These are phyloP conservation scores for Phaedon cochleariae DNA, from an alignment of 2,888 invertebrate species.

Conservation along the genomic window DNA sequence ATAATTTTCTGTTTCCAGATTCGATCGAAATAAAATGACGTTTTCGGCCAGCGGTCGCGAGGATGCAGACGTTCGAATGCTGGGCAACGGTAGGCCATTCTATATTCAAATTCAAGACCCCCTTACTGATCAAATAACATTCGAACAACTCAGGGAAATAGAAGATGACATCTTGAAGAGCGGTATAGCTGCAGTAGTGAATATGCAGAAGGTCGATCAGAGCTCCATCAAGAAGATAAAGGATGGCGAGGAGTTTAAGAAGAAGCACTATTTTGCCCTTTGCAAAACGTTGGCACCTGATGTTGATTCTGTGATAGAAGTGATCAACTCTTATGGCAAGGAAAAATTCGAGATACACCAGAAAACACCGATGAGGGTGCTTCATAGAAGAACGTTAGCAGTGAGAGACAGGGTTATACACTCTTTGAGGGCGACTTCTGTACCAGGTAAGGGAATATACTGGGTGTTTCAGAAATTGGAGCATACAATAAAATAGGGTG, in stretches of 20 bases:
- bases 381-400: conserved; percentile 84
- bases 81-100: conserved; percentile 93
- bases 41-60: conserved; percentile 94
- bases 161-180: conserved; percentile 68
- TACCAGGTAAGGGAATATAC: conserved; percentile 59
- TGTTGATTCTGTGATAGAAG: conserved; percentile 65
- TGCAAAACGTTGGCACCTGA: conserved; percentile 65
- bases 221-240: conserved; percentile 24
- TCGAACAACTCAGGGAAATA: conserved; percentile 65
- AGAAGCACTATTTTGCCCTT: conserved; percentile 86
- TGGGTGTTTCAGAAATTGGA: too few relatives aligned
- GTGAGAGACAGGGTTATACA: conserved; percentile 74
- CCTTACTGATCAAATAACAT: conserved; percentile 64
- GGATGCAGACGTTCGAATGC: conserved; percentile 95
- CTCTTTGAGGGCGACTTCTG: conserved; percentile 68
- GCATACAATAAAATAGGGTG: too few relatives aligned
- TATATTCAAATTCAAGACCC: conserved; percentile 85
- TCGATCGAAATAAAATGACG: conserved; percentile 59
- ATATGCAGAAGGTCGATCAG: conserved; percentile 69
- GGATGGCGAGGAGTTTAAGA: conserved; percentile 84
- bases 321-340: conserved; percentile 54
- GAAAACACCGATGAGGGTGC: conserved; percentile 88
- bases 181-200: conserved; percentile 67
- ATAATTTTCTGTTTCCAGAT: conserved; percentile 12
- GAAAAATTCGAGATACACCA: conserved; percentile 71